phyloP scores from a whole-genome alignment of 2,888 invertebrate species.

The Pilophorus perplexus region DNA sequence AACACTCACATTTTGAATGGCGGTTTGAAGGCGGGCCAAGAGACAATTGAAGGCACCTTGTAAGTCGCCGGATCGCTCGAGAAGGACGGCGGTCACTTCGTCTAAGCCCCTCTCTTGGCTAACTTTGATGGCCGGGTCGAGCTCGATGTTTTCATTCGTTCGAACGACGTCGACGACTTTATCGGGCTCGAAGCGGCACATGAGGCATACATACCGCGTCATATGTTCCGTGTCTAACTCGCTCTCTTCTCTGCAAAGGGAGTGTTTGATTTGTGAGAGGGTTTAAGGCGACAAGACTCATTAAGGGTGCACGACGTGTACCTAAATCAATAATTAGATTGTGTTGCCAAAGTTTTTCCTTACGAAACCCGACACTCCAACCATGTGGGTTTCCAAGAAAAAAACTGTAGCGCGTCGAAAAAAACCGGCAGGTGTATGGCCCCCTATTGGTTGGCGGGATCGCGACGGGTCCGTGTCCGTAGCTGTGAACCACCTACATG shows the following conservation, averaged over 20 bases:
- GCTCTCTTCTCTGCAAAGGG: slow-evolving; percentile 49
- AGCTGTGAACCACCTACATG: too few species aligned
- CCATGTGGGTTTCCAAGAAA: too few species aligned
- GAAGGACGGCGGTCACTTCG: slow-evolving; percentile 67
- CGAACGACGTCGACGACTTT: slow-evolving; percentile 44
- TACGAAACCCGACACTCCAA: too few species aligned
- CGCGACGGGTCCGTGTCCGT: too few species aligned
- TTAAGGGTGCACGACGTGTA: too few species aligned
- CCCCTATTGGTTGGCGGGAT: too few species aligned
- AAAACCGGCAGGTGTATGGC: too few species aligned
- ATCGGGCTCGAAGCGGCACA: slow-evolving; percentile 53
- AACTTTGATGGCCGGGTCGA: slow-evolving; percentile 47
- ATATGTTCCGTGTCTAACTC: slow-evolving; percentile 51
- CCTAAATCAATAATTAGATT: too few species aligned
- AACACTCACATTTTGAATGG: slow-evolving; percentile 50
- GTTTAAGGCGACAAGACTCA: too few species aligned
- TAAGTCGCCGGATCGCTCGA: slow-evolving; percentile 73
- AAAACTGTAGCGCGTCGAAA: too few species aligned
- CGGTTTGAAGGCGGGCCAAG: slow-evolving; percentile 54
- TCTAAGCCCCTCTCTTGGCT: slow-evolving; percentile 62
- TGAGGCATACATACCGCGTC: slow-evolving; percentile 52
- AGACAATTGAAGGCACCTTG: slow-evolving; percentile 54
- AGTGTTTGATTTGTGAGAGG: too few species aligned
- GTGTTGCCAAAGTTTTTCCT: too few species aligned
- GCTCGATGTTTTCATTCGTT: slow-evolving; percentile 46